Percentiles rank a stretch among this genome's conserved stretches.
Conservation (phyloP, 2,113 vertebrate genomes). For the Desmodus rotundus region DNA sequence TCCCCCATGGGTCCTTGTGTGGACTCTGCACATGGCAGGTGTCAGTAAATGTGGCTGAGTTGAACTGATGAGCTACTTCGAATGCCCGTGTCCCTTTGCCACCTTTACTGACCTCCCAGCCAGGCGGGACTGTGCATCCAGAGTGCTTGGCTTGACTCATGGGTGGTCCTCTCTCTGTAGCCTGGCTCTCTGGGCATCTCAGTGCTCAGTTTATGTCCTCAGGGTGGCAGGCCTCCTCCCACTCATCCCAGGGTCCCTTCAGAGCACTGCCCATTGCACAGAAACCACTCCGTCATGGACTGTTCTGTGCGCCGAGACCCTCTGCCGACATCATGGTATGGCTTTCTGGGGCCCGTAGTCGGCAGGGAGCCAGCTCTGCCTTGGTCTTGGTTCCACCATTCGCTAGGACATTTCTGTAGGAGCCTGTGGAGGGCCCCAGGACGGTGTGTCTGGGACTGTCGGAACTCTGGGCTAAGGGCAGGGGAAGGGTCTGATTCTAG, state of each 20-base stretch:
- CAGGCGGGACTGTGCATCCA: background rate
- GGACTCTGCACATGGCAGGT: background rate
- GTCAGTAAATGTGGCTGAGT: background rate
- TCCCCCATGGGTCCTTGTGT: background rate
- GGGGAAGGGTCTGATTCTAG: background rate
- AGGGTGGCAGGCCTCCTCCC: background rate
- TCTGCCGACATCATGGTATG: fast-evolving
- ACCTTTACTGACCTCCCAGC: no score
- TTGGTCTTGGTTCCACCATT: background rate
- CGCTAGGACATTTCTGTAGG: background rate
- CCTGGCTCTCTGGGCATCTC: background rate
- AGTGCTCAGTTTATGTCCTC: background rate
- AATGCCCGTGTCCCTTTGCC: background rate
- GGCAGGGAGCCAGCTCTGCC: background rate
- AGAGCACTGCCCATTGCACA: background rate
- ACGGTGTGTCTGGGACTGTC: background rate
- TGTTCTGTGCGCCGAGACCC: background rate
- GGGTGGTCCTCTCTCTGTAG: background rate
- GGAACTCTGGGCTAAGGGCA: background rate
- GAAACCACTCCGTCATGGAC: background rate
- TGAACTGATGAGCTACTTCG: background rate
- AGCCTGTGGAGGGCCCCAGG: background rate
- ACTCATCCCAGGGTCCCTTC: background rate
- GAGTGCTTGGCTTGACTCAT: background rate
- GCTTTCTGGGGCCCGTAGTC: background rate